A percentile compares a stretch with the other conserved stretches of the same genome.
Conservation (phyloP, 2,888 invertebrate genomes). For the Idaea dimidiata region DNA sequence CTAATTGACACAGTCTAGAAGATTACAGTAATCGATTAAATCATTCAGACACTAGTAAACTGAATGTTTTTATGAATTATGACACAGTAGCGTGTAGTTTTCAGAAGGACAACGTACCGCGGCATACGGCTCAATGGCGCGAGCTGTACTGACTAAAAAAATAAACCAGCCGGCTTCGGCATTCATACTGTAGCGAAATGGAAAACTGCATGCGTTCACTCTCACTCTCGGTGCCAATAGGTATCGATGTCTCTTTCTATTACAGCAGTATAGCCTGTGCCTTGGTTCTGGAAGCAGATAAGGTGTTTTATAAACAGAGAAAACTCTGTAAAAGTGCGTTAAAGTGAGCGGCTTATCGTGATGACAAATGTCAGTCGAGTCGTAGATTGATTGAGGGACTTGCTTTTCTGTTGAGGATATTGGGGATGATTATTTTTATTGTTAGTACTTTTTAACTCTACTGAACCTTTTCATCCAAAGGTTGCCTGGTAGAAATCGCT, state of each 20-base stretch:
- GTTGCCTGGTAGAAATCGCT: too few relatives aligned
- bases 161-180: constrained; percentile 48
- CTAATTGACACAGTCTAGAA: not conserved
- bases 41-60: not conserved
- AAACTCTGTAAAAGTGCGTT: constrained; percentile 14
- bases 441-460: too few relatives aligned
- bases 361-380: constrained; percentile 20
- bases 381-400: constrained; percentile 7
- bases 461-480: too few relatives aligned
- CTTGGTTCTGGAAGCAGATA: constrained; percentile 36
- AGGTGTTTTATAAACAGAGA: constrained; percentile 44
- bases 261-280: constrained; percentile 43
- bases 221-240: constrained; percentile 36
- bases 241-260: constrained; percentile 44
- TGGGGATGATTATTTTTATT: not conserved
- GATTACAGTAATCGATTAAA: not conserved
- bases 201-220: constrained; percentile 54
- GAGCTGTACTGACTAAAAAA: constrained; percentile 66
- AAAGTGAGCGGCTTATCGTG: constrained; percentile 3
- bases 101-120: constrained; percentile 41
- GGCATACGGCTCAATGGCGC: constrained; percentile 57
- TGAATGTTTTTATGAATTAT: constrained; percentile 14
- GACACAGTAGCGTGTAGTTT: constrained; percentile 38
- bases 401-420: not conserved
- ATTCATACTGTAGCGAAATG: constrained; percentile 43